Evolutionary conservation across 2,113 vertebrate genomes (phyloP).

Genomic region (Oncorhynchus tshawytscha): DNA sequence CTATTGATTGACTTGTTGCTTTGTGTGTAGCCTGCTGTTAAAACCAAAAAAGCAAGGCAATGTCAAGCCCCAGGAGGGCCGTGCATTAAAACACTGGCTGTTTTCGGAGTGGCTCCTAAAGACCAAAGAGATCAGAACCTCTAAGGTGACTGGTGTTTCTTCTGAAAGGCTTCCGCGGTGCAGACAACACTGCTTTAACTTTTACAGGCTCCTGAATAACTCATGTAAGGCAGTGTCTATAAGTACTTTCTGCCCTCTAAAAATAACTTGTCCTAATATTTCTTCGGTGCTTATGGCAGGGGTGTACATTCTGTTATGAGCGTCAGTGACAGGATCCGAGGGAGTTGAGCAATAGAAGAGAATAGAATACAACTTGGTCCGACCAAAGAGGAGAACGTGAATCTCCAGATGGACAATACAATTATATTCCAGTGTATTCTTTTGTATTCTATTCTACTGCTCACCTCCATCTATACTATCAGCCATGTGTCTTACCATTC

Average conservation of each 20-base stretch:
- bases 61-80: slow-evolving; percentile 50
- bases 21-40: slow-evolving; percentile 44
- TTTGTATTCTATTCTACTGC: neutral
- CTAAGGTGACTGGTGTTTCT: slow-evolving; percentile 50
- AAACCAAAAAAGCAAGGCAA: slow-evolving; percentile 52
- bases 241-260: slow-evolving; percentile 30
- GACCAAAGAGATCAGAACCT: slow-evolving; percentile 34
- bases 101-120: slow-evolving; percentile 33
- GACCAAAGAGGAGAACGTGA: neutral
- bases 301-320: slow-evolving; percentile 12
- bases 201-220: slow-evolving; percentile 58
- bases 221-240: slow-evolving; percentile 49
- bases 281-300: slow-evolving; percentile 43
- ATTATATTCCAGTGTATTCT: neutral
- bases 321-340: neutral
- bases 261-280: slow-evolving; percentile 22
- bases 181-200: slow-evolving; percentile 24
- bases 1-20: slow-evolving; percentile 49
- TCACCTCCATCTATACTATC: neutral
- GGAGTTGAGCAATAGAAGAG: neutral
- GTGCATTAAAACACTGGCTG: slow-evolving; percentile 58
- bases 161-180: slow-evolving; percentile 50
- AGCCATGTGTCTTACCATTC: too few species aligned
- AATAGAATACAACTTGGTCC: neutral
- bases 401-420: too few species aligned